phyloP scores from a whole-genome alignment of 2,113 vertebrate species.

The Sinocyclocheilus anshuiensis region DNA sequence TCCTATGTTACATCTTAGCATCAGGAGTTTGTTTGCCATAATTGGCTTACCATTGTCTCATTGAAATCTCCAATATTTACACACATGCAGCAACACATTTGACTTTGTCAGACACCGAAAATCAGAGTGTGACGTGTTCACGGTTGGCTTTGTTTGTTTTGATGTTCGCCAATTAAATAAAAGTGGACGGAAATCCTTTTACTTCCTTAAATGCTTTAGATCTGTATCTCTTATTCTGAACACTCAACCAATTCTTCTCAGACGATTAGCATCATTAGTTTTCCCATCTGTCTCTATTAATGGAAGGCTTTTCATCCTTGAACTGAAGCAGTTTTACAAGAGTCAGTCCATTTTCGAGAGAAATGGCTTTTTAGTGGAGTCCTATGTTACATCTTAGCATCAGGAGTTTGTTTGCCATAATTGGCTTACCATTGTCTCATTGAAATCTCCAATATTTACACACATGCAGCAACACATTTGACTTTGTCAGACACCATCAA shows the following conservation, averaged over 20 bases:
- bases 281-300: conserved; percentile 51
- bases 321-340: conserved; percentile 54
- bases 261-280: conserved; percentile 51
- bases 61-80: conserved; percentile 47
- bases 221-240: conserved; percentile 42
- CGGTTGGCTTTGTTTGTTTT: conserved; percentile 28
- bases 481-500: conserved; percentile 28
- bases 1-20: conserved; percentile 39
- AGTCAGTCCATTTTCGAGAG: conserved; percentile 55
- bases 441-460: conserved; percentile 49
- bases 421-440: conserved; percentile 51
- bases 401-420: conserved; percentile 53
- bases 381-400: conserved; percentile 35
- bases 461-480: conserved; percentile 37
- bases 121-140: not conserved
- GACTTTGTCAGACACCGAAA: conserved; percentile 37
- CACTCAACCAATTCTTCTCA: conserved; percentile 42
- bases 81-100: conserved; percentile 36
- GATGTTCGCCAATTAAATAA: conserved; percentile 32
- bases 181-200: conserved; percentile 42
- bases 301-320: conserved; percentile 62
- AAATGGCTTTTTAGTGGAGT: conserved; percentile 61
- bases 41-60: conserved; percentile 53
- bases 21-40: conserved; percentile 51
- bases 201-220: conserved; percentile 24